phyloP scores from a whole-genome alignment of 2,888 invertebrate species.

The Prenolepis imparis region DNA sequence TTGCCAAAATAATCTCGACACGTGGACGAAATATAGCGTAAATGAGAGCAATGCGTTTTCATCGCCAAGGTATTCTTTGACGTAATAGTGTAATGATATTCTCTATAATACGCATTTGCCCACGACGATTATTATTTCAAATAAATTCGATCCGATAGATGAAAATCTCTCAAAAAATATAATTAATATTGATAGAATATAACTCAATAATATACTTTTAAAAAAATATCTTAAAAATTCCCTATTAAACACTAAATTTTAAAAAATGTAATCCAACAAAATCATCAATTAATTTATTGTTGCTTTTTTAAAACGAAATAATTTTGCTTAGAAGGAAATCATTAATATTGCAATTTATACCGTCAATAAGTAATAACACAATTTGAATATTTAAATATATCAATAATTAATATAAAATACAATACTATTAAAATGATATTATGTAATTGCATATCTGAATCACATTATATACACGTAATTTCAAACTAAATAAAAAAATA shows the following conservation, averaged over 20 bases:
- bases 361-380: background rate
- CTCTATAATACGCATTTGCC: conserved; percentile 15
- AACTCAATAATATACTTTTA: background rate
- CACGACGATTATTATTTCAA: background rate
- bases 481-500: background rate
- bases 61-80: conserved; percentile 45
- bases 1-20: conserved; percentile 31
- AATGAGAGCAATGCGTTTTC: background rate
- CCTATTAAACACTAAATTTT: background rate
- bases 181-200: background rate
- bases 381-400: conserved; percentile 19
- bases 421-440: background rate
- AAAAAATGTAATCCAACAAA: conserved; percentile 9
- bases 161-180: background rate
- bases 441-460: background rate
- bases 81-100: background rate
- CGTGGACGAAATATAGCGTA: conserved; percentile 47
- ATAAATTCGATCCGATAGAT: background rate
- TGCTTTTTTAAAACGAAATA: conserved; percentile 1
- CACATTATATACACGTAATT: background rate
- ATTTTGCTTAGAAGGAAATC: background rate
- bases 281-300: background rate
- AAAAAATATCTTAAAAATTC: background rate
- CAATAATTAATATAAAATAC: conserved; percentile 9
- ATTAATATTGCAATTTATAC: conserved; percentile 15